Evolutionary conservation across 2,888 invertebrate genomes (phyloP), one percentile per base, ranked within the genome.

Genomic region (Rhyacophila evoluta): DNA sequence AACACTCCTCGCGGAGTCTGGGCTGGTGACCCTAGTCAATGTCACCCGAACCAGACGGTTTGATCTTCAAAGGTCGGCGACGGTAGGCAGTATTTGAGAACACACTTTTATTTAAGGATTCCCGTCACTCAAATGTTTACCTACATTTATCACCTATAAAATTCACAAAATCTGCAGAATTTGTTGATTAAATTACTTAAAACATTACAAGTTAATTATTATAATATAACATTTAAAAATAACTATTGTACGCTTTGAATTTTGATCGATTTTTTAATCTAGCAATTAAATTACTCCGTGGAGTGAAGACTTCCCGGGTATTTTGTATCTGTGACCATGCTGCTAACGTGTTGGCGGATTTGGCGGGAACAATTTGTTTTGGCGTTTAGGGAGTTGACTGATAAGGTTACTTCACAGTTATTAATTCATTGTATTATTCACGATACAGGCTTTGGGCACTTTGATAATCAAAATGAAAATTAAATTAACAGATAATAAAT

Each of bases 11-110:
- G 74, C 27, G 77, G 71, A 71, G 74, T 75, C 75, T 75, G 74
- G 77, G 72, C 77, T 72, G 79, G 69, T 37, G 79, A 78, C 79
- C 78, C 79, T 72, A 73, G 79, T 75, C 81, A 81, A 81, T 81
- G 81, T 81, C 81, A 81, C 75, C 77, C 72, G 74, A 68, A 75
- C 75, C 80, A 81, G 81, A 81, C 81, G 68, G 72, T 81, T 78
- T 81, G 81, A 81, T 81, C 81, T 81, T 81, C 80, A 81, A 69
- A 79, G 81, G 81, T 81, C 81, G 81, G 36, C 80, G 74, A 73
- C 75, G 29, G 69, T 25, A 29, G 41, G n/a, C 41, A 41, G 19
- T 19, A 25, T n/a, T 33, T 33, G 29, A 4, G 6, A 4, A 33
- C 29, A 33, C 29, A 4, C 4, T 33, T 33, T 33, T 6, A 33